Evolutionary conservation across 2,113 vertebrate genomes (phyloP), one percentile per base, ranked within the genome.

Genomic region (Takifugu flavidus): DNA sequence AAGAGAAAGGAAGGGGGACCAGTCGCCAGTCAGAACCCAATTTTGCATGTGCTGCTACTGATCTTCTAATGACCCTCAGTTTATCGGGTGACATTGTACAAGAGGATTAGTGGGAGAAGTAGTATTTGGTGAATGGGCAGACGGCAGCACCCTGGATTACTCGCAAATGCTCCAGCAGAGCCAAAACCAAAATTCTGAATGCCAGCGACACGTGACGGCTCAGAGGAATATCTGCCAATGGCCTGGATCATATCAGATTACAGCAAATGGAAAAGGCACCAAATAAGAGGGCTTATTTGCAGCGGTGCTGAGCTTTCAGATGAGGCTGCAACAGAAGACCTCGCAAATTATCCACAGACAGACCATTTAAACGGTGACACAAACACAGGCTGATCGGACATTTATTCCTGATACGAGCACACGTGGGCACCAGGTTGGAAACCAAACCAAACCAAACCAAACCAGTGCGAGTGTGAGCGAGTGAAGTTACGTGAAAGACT

Each of bases 101-200:
- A n/a, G n/a, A 47, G 45, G 45, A 47, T n/a, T 15, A 72, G 69
- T 55, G 74, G 77, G 54, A 25, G 61, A 53, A 20, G 25, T 42
- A 67, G 76, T 74, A 74, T 70, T 73, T 75, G 75, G 75, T 78
- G 53, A 74, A 67, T 27, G 59, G 62, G 56, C 69, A 63, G 53
- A 77, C 62, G 69, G 67, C 59, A 15, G 52, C 52, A 67, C 62
- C 28, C 27, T 57, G 62, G 82, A 82, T 84, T 82, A 84, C 67
- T 74, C 28, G 58, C 72, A 61, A 56, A 72, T 70, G 70, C 70
- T 72, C 1, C 26, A 25, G 28, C 29, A 64, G 11, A 71, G 60
- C 52, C 60, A 47, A 5, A 47, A 54, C 56, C 43, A 5, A 27
- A 8, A 25, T 59, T 59, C 27, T 45, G 67, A 27, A 25, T 34